phyloP scores from a whole-genome alignment of 2,797 vertebrate genomes.

The Acomys russatus region DNA sequence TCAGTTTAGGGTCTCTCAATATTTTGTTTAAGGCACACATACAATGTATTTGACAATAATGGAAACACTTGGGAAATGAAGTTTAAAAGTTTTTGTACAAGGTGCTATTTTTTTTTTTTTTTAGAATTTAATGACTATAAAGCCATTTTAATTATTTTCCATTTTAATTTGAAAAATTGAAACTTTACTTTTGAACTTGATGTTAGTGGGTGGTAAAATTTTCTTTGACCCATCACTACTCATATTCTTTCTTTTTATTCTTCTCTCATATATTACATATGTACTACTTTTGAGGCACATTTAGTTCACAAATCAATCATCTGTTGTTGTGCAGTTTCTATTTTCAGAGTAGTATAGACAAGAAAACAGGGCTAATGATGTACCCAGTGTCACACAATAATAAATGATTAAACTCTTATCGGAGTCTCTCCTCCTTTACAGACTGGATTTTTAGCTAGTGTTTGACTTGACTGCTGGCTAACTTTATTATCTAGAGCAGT shows the following conservation, averaged over 20 bases:
- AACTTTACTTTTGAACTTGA: conserved; percentile 46
- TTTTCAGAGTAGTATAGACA: conserved; percentile 25
- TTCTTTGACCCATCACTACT: conserved; percentile 45
- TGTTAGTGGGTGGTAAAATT: conserved; percentile 26
- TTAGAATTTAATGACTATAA: conserved; percentile 29
- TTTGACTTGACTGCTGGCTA: neutral
- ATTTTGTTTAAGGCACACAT: conserved; percentile 24
- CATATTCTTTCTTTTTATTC: neutral
- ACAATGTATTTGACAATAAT: neutral
- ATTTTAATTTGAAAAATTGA: conserved; percentile 33
- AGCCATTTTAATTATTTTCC: conserved; percentile 18
- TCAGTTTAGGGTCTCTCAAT: conserved; percentile 25
- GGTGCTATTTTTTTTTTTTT: neutral
- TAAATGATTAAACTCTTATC: neutral
- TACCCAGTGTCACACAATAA: neutral
- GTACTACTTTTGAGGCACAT: neutral
- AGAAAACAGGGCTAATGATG: conserved; percentile 2
- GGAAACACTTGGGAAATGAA: conserved; percentile 65
- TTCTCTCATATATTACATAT: too few relatives aligned
- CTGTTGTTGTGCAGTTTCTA: neutral
- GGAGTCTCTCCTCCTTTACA: conserved; percentile 24
- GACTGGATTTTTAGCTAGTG: neutral
- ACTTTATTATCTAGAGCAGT: neutral
- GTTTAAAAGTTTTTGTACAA: neutral
- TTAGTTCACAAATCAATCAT: neutral